phyloP scores from a whole-genome alignment of 1,140 invertebrate species.

The Drosophila ambigua region DNA sequence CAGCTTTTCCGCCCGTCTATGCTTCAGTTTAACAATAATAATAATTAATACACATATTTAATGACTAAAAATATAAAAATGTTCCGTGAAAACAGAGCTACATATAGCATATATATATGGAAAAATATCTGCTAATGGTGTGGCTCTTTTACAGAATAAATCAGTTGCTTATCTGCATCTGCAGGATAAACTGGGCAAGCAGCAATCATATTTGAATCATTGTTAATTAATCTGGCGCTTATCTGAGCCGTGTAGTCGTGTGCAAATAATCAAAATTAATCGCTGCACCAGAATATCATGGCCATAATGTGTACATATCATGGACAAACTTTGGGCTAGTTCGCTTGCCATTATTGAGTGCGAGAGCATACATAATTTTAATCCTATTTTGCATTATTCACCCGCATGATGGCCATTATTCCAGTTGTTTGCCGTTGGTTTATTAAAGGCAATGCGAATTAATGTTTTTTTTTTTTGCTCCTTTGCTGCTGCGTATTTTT shows the following conservation, averaged over 20 bases:
- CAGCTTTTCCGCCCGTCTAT: no score
- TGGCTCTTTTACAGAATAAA: no score
- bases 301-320: constrained; percentile 2
- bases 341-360: constrained; percentile 29
- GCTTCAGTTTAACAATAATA: no score
- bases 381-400: constrained; percentile 60
- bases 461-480: constrained; percentile 9
- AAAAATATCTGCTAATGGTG: no score
- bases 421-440: constrained; percentile 32
- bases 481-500: constrained; percentile 18
- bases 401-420: constrained; percentile 63
- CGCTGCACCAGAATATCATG: background rate
- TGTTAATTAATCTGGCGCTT: constrained; percentile 4
- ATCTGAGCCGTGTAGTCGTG: constrained; percentile 2
- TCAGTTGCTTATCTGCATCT: no score
- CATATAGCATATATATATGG: no score
- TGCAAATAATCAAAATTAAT: constrained; percentile 32
- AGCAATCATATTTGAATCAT: no score
- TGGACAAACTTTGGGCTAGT: constrained; percentile 39
- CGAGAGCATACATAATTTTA: constrained; percentile 10
- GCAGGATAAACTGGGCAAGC: no score
- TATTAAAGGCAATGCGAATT: constrained; percentile 34
- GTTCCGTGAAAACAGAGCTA: no score
- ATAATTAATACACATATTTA: no score
- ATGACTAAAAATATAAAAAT: no score